Percentiles rank a stretch among this genome's conserved stretches.
These are phyloP conservation scores for Whitmania pigra DNA, from an alignment of 1,140 invertebrate species.

Conservation along the genomic window DNA sequence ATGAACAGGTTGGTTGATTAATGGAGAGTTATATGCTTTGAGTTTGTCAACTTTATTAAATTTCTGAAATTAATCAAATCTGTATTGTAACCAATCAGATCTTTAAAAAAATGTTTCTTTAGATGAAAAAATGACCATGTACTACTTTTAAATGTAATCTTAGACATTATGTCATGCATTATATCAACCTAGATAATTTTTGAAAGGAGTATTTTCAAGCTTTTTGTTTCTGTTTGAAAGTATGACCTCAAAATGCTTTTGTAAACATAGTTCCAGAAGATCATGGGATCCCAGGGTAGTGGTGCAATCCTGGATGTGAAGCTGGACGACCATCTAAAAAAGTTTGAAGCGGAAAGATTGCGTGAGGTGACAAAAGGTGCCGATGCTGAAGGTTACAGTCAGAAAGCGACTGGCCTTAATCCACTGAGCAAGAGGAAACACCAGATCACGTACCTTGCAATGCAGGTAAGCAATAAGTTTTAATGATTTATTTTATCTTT, in stretches of 20 bases:
- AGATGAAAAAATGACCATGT: too few relatives aligned
- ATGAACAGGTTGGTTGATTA: conserved; percentile 31
- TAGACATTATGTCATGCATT: too few relatives aligned
- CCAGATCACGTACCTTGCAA: conserved; percentile 88
- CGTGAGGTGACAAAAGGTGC: conserved; percentile 61
- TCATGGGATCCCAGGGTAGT: not conserved
- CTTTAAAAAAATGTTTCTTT: too few relatives aligned
- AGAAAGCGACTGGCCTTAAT: conserved; percentile 52
- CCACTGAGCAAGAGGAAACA: conserved; percentile 67
- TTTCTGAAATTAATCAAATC: too few relatives aligned
- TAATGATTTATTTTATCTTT: not conserved
- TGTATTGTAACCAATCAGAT: too few relatives aligned
- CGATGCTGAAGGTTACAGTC: conserved; percentile 45
- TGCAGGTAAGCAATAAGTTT: conserved; percentile 50
- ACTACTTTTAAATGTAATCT: too few relatives aligned
- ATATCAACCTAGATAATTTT: too few relatives aligned
- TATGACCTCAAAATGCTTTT: too few relatives aligned
- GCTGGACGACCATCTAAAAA: conserved; percentile 65
- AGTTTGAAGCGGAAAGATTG: conserved; percentile 55
- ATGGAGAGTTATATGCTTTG: conserved; percentile 3
- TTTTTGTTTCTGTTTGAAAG: too few relatives aligned
- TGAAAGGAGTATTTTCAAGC: too few relatives aligned
- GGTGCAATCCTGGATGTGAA: conserved; percentile 62
- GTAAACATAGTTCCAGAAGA: too few relatives aligned
- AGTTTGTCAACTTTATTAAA: too few relatives aligned